These are phyloP conservation scores for Lycopodina hypogea DNA, from an alignment of 37 sponge, comb jelly and placozoan genomes.

Conservation along the genomic window DNA sequence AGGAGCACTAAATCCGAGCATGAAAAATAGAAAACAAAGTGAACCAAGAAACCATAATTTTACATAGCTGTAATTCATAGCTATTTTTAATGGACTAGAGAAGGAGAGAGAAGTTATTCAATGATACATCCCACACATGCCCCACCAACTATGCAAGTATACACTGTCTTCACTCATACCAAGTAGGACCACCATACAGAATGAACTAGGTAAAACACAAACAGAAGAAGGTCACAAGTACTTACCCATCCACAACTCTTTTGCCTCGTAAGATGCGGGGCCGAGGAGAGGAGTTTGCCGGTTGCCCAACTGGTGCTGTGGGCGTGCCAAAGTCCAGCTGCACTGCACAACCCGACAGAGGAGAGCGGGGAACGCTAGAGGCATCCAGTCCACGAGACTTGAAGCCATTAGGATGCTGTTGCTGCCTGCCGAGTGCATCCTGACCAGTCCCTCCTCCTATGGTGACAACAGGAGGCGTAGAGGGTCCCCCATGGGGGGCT, in stretches of 20 bases:
- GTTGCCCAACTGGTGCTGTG: not conserved
- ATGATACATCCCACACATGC: too few species aligned
- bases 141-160: too few species aligned
- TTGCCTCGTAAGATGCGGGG: constrained; percentile 42
- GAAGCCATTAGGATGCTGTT: not conserved
- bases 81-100: too few species aligned
- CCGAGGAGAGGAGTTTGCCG: constrained; percentile 38
- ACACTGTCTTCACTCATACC: too few species aligned
- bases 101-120: too few species aligned
- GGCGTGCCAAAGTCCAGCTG: not conserved
- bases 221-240: too few species aligned
- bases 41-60: too few species aligned
- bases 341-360: not conserved
- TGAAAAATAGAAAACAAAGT: too few species aligned
- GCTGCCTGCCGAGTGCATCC: not conserved
- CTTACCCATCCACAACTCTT: constrained; percentile 46
- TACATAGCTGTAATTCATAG: too few species aligned
- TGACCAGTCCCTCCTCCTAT: not conserved
- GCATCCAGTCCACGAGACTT: constrained; percentile 1
- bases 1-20: too few species aligned
- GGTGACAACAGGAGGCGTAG: not conserved
- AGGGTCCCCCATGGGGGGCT: not conserved
- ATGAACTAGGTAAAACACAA: too few species aligned
- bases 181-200: too few species aligned
- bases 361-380: not conserved